These are phyloP conservation scores for Gasterosteus aculeatus DNA, from an alignment of 2,113 vertebrate genomes.

Conservation along the genomic window DNA sequence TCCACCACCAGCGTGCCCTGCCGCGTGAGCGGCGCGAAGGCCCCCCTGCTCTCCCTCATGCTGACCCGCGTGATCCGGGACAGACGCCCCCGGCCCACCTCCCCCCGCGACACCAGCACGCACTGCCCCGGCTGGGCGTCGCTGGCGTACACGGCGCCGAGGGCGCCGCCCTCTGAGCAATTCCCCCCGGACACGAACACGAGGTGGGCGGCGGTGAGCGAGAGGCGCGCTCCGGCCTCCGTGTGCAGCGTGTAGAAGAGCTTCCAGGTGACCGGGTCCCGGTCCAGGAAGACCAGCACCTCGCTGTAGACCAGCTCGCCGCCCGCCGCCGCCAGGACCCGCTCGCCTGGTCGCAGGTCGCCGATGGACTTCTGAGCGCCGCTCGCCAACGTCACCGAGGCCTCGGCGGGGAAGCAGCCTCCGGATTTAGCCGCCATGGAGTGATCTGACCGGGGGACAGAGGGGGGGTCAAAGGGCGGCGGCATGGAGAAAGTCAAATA, in stretches of 20 bases:
- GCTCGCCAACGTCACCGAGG: constrained; percentile 83
- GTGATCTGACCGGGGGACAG: constrained; percentile 83
- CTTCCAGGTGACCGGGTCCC: constrained; percentile 73
- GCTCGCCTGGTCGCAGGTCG: constrained; percentile 85
- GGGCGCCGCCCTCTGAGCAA: constrained; percentile 75
- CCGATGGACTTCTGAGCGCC: constrained; percentile 81
- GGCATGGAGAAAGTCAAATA: neutral
- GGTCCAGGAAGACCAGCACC: constrained; percentile 91
- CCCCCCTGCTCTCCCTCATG: constrained; percentile 76
- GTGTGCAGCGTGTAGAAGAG: constrained; percentile 88
- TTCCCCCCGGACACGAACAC: constrained; percentile 85
- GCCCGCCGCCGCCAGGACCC: constrained; percentile 84
- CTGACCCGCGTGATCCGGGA: constrained; percentile 80
- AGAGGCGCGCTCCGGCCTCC: constrained; percentile 74
- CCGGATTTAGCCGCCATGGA: constrained; percentile 92
- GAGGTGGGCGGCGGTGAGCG: constrained; percentile 89
- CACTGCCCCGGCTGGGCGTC: constrained; percentile 69
- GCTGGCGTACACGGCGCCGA: constrained; percentile 84
- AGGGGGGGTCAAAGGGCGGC: neutral
- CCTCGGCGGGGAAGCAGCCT: constrained; percentile 90
- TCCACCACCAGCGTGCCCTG: constrained; percentile 91
- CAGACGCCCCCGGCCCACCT: constrained; percentile 44
- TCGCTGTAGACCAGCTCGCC: constrained; percentile 85
- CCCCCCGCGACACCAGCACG: constrained; percentile 55
- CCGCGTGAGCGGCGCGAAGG: constrained; percentile 87